Conservation (phyloP, 1,140 invertebrate genomes). For the Adoxophyes honmai region DNA sequence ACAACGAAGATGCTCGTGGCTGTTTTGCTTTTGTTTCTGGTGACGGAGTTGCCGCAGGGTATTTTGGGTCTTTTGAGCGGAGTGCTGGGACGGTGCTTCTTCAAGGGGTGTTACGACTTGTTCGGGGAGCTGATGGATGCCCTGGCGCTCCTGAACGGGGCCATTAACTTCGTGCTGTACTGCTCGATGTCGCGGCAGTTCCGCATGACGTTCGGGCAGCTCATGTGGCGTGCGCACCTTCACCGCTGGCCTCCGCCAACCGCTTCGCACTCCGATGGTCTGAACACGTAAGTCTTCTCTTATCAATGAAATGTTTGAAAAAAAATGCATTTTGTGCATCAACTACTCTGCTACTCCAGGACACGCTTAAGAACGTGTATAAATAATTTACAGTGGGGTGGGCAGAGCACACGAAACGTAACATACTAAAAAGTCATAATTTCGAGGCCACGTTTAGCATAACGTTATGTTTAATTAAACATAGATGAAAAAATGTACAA, state of each 20-base stretch:
- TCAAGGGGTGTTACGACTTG: constrained; percentile 84
- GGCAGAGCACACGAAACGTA: too few relatives aligned
- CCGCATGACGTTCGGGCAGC: constrained; percentile 87
- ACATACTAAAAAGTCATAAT: too few relatives aligned
- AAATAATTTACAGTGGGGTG: too few relatives aligned
- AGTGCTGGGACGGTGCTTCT: constrained; percentile 84
- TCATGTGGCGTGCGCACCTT: constrained; percentile 81
- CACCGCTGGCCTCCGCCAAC: constrained; percentile 58
- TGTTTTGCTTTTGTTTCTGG: constrained; percentile 89
- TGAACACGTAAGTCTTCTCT: constrained; percentile 52
- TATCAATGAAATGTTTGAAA: too few relatives aligned
- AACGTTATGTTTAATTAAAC: too few relatives aligned
- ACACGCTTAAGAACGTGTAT: too few relatives aligned
- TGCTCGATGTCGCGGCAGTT: constrained; percentile 97
- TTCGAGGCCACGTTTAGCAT: too few relatives aligned
- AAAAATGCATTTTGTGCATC: too few relatives aligned
- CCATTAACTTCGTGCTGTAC: constrained; percentile 96
- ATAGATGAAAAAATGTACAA: too few relatives aligned
- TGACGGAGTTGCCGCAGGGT: constrained; percentile 92
- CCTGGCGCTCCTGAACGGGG: constrained; percentile 92
- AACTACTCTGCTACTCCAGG: too few relatives aligned
- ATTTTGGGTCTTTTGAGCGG: constrained; percentile 85
- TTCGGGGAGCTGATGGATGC: constrained; percentile 95
- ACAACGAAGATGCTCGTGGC: constrained; percentile 95
- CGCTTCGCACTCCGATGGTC: constrained; percentile 56